These are phyloP conservation scores for Centrocercus urophasianus DNA, from an alignment of 2,113 vertebrate species.

Conservation along the genomic window DNA sequence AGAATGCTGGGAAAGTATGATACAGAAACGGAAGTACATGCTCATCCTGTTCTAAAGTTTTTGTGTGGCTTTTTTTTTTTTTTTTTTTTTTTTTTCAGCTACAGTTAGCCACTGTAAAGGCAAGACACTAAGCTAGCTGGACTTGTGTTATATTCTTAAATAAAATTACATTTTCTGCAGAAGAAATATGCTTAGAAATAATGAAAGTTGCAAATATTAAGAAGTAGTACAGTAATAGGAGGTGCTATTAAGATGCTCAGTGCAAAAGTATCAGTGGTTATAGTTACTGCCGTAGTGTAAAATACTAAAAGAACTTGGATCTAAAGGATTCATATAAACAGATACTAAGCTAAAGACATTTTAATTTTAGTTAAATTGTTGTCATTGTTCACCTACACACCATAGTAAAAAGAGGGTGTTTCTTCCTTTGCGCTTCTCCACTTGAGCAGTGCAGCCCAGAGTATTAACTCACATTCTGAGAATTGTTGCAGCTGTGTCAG, in stretches of 20 bases:
- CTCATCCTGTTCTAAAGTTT: not conserved
- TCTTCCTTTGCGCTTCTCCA: not conserved
- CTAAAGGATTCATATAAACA: not conserved
- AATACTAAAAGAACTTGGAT: not conserved
- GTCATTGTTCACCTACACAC: not conserved
- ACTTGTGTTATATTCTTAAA: not conserved
- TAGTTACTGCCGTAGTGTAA: not conserved
- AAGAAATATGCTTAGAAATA: not conserved
- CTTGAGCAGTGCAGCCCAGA: not conserved
- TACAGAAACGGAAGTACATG: not conserved
- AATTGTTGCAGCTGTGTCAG: not conserved
- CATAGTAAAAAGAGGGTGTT: not conserved
- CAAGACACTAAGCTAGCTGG: not conserved
- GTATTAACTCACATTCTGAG: not conserved
- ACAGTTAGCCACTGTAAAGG: not conserved
- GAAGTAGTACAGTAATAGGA: rapidly evolving
- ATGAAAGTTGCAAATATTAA: not conserved
- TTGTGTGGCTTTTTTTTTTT: not conserved
- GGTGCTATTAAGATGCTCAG: not conserved
- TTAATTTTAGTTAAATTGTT: not conserved
- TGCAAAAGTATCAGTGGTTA: not conserved
- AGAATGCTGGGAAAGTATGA: not conserved
- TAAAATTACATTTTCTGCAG: not conserved
- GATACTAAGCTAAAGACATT: not conserved
- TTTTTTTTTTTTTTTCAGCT: not conserved